Evolutionary conservation across 2,888 invertebrate genomes (phyloP), one percentile per base, ranked within the genome.

Genomic region (Shargacucullia verbasci): DNA sequence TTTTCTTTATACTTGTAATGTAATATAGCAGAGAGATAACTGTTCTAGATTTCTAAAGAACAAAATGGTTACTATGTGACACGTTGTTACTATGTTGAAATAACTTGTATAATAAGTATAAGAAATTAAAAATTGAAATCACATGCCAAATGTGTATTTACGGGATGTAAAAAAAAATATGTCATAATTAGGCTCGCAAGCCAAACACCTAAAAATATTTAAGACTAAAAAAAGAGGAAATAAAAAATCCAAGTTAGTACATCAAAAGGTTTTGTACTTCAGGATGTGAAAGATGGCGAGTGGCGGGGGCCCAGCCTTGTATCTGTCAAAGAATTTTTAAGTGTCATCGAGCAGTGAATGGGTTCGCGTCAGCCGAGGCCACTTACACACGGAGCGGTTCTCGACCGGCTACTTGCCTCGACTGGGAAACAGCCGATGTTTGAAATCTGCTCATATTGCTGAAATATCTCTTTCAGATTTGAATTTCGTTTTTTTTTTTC

Each of bases 281-380:
- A 75, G 71, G 75, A 75, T 62, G 64, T 71, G 69, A 64, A 64
- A 71, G 75, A 69, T 71, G 73, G 73, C 52, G 66, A 68, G 68
- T 63, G 62, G 62, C 15, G 53, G 61, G 60, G 47, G 50, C 53
- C 50, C 47, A 73, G 71, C 57, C 74, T 62, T 87, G 83, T 86
- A 85, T 86, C 85, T 87, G 88, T 91, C 90, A 90, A 92, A 91
- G 91, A 90, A 86, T 87, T 83, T 84, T 87, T 76, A 87, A 92
- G 92, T 83, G 85, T 79, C 88, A 90, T 91, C 84, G 89, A 90
- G 81, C 70, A 78, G 75, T 85, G 88, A 87, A 88, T 84, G 82
- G 69, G 70, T 68, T 72, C 78, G 81, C 77, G 80, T 79, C 78
- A 77, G 79, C 76, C 70, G 70, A 76, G 79, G 84, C 88, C 90